Base-by-base conservation (phyloP, 1,140 invertebrate genomes). In the Trachymyrmex septentrionalis region DNA sequence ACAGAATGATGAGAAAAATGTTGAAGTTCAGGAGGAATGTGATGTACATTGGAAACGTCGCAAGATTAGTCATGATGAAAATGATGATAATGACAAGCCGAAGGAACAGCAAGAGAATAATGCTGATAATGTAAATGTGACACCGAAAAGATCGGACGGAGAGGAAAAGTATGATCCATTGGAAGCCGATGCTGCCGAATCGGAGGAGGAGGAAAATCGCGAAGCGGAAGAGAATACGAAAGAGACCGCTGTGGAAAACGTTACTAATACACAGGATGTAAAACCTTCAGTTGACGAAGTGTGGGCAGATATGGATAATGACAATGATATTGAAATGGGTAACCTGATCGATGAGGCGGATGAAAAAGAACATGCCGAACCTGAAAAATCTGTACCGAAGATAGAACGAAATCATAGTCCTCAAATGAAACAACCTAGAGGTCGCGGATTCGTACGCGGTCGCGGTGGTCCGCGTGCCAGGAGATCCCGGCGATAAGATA, bases 111-210 rank as follows among this genome's bases (percentile, higher is more conserved):
- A 72, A n/a, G 91, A 93, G 48, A 87, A 86, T 86, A 71, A 7
- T 34, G 73, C 55, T n/a, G 82, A 81, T 57, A 88, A 80, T 50
- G 44, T 73, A 6, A 92, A 90, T 2, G 67, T 71, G 12, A 66
- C 78, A 19, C 88, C 91, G 21, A 94, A 92, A 19, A 92, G 89
- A 44, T 9, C 85, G 0, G 91, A 88, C 16, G 87, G 91, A 2
- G 92, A 91, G 53, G 93, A 94, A 1, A 94, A 94, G 19, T 94
- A 94, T 69, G 94, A 95, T 88, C 94, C 94, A 0, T 82, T 94
- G 24, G 94, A 95, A 85, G 93, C 93, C 0, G 94, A 95, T 7
- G 93, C 91, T 1, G 94, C 95, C 80, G 85, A 87, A 27, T 93
- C 93, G 30, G 92, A 93, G 30, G 91, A 93, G 1, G 89, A 93